Evolutionary conservation across 2,888 invertebrate genomes (phyloP).

Genomic region (Drosophila putrida): DNA sequence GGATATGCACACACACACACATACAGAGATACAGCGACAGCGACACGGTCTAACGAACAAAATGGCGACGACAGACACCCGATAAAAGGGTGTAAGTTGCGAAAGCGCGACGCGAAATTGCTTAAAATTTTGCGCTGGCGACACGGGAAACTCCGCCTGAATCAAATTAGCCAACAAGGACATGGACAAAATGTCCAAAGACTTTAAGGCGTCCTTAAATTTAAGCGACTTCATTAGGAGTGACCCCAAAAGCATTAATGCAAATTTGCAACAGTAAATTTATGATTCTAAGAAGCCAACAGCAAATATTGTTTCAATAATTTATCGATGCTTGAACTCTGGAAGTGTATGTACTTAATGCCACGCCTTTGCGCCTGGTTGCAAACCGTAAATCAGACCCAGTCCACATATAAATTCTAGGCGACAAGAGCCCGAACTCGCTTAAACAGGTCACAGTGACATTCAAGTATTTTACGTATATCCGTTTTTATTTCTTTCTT

Average conservation of each 20-base stretch:
- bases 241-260: constrained; percentile 31
- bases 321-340: constrained; percentile 60
- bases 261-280: constrained; percentile 39
- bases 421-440: constrained; percentile 67
- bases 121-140: constrained; percentile 37
- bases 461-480: constrained; percentile 36
- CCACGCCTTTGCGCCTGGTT: constrained; percentile 48
- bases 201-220: constrained; percentile 24
- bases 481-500: constrained; percentile 1
- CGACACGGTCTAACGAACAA: constrained; percentile 20
- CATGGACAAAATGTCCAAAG: constrained; percentile 27
- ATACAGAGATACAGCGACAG: not conserved
- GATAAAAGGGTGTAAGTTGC: constrained; percentile 13
- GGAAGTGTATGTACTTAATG: constrained; percentile 23
- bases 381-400: constrained; percentile 60
- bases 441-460: constrained; percentile 50
- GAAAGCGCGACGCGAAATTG: constrained; percentile 31
- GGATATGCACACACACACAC: constrained; percentile 35
- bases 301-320: constrained; percentile 64
- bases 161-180: constrained; percentile 52
- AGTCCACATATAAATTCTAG: constrained; percentile 61
- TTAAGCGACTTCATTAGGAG: constrained; percentile 43
- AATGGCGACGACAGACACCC: constrained; percentile 50
- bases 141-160: constrained; percentile 2
- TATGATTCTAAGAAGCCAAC: constrained; percentile 29